phyloP scores from a whole-genome alignment of 37 sponge, comb jelly and placozoan species.

The Tethya wilhelma region DNA sequence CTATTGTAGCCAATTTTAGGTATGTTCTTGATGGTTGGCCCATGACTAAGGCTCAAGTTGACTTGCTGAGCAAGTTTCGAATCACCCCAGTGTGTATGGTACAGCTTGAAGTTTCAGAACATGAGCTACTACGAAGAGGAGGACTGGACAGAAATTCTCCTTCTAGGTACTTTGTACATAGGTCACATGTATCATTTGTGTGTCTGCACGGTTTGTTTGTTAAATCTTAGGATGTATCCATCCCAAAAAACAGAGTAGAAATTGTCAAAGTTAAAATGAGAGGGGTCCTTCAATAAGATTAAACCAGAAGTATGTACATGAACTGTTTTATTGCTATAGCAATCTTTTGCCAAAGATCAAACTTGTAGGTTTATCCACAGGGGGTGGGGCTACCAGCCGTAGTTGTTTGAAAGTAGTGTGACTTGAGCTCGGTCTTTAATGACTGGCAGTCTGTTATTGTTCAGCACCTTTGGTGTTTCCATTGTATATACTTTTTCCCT shows the following conservation, averaged over 20 bases:
- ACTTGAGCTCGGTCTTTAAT: no score
- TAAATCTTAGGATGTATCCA: background rate
- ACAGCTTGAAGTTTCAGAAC: constrained; percentile 69
- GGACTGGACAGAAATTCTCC: constrained; percentile 36
- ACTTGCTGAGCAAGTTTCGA: constrained; percentile 70
- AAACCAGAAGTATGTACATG: no score
- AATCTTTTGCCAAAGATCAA: no score
- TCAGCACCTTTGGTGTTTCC: no score
- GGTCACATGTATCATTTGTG: background rate
- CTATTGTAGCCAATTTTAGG: constrained; percentile 25
- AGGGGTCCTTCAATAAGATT: no score
- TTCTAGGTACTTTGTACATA: constrained; percentile 38
- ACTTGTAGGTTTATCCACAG: no score
- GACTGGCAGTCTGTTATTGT: no score
- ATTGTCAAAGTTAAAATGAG: no score
- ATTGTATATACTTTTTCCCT: background rate
- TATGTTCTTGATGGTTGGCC: constrained; percentile 98
- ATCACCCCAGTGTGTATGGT: constrained; percentile 86
- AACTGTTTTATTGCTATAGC: no score
- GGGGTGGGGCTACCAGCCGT: no score
- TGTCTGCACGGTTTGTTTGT: background rate
- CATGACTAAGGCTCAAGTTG: constrained; percentile 81
- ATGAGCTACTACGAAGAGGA: constrained; percentile 76
- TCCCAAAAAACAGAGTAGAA: no score
- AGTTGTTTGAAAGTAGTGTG: no score